Percentiles rank a stretch among this genome's conserved stretches.
These are phyloP conservation scores for Oscheius sp. DNA, from an alignment of 2,888 invertebrate genomes.

Conservation along the genomic window DNA sequence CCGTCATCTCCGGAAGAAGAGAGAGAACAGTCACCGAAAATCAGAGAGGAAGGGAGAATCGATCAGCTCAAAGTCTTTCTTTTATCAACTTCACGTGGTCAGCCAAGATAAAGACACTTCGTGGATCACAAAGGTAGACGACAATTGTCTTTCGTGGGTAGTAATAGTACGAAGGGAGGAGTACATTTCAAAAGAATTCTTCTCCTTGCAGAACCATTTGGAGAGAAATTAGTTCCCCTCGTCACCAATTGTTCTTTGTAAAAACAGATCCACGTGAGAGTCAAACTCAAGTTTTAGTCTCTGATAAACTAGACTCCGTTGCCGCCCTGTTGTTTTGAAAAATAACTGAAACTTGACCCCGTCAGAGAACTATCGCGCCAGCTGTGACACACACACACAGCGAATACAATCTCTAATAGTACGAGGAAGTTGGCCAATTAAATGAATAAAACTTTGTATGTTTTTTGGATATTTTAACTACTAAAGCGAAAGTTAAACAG, in stretches of 20 bases:
- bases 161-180: slow-evolving; percentile 8
- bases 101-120: background rate
- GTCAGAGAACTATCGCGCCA: background rate
- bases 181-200: too few relatives aligned
- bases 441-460: too few relatives aligned
- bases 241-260: too few relatives aligned
- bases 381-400: background rate
- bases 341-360: background rate
- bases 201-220: too few relatives aligned
- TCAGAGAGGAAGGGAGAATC: background rate
- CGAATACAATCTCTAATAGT: too few relatives aligned
- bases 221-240: too few relatives aligned
- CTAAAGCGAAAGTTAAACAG: background rate
- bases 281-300: too few relatives aligned
- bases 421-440: too few relatives aligned
- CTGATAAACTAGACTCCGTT: too few relatives aligned
- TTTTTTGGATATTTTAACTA: background rate
- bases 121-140: background rate
- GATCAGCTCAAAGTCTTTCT: background rate
- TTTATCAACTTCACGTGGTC: background rate
- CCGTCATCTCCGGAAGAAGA: background rate
- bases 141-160: slow-evolving; percentile 14
- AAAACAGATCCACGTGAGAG: too few relatives aligned
- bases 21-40: background rate
- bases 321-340: too few relatives aligned